Base-by-base conservation (phyloP, 2,797 vertebrate genomes). In the Parambassis ranga region DNA sequence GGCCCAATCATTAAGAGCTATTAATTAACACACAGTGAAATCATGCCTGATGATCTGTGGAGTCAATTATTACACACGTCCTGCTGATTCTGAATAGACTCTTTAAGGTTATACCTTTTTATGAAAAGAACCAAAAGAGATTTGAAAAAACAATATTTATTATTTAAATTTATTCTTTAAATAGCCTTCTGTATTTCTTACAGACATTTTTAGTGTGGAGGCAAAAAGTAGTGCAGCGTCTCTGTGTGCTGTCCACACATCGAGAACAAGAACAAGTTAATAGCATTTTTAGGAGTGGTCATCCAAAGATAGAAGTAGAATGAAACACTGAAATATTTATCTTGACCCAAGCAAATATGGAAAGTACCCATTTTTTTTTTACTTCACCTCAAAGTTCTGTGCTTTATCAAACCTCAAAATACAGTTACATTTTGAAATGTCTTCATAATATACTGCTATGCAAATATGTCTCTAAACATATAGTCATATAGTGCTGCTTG, bases 311-410 rank as follows among this genome's bases (percentile, higher is more conserved):
- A 78, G 76, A 76, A 43, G 63, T 44, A 55, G 70, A 41, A 27
- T 4, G 10, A 52, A 41, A 73, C 10, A 31, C 58, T 87, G 20
- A 87, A 89, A 76, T 83, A 87, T 88, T 84, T 1, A 88, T 71
- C 24, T n/a, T 5, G 24, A 55, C 48, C 28, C 47, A 49, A 38
- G 53, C 30, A 61, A 65, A 65, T 62, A 36, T 11, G n/a, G 36
- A 65, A 69, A 79, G 81, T 83, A 71, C 87, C 71, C 68, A n/a
- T 56, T 80, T 72, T 79, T 74, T 81, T 82, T 83, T 74, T 79
- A 58, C 13, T 50, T 66, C 19, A 9, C 20, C 50, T 32, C 68
- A 39, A 42, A 68, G 51, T 36, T 30, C 23, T 39, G 28, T 27
- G 35, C 20, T 55, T 53, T 58, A 62, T 20, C 53, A 56, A 51